Conservation (phyloP, 2,113 vertebrate genomes). For the Pterocles orientalis region DNA sequence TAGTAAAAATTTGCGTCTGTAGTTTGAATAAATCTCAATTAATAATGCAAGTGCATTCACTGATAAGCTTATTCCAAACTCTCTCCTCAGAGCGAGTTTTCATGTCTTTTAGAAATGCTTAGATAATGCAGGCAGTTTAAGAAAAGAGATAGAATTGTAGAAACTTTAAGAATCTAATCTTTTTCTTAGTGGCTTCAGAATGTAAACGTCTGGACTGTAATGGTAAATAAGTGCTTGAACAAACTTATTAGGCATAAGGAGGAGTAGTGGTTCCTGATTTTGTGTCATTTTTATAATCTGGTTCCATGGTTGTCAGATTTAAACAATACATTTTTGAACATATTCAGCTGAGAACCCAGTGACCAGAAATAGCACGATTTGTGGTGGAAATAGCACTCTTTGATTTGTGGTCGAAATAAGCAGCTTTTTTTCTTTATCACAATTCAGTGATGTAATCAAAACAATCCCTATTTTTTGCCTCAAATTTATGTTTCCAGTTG, state of each 20-base stretch:
- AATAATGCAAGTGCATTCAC: neutral
- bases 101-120: neutral
- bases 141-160: neutral
- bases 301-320: neutral
- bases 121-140: neutral
- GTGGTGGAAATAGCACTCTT: neutral
- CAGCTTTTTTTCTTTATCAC: neutral
- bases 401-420: neutral
- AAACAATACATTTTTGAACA: neutral
- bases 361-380: neutral
- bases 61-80: neutral
- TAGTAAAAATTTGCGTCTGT: neutral
- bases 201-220: neutral
- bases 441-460: neutral
- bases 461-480: neutral
- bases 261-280: neutral
- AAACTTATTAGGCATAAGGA: neutral
- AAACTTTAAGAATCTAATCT: neutral
- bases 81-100: neutral
- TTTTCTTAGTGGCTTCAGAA: neutral
- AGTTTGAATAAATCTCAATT: neutral
- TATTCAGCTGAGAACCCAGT: neutral
- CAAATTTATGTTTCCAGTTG: neutral
- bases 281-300: conserved; percentile 10
- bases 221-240: neutral